Percentiles rank a stretch among this genome's conserved stretches.
phyloP scores from a whole-genome alignment of 2,113 vertebrate genomes.

The Tinamus guttatus region DNA sequence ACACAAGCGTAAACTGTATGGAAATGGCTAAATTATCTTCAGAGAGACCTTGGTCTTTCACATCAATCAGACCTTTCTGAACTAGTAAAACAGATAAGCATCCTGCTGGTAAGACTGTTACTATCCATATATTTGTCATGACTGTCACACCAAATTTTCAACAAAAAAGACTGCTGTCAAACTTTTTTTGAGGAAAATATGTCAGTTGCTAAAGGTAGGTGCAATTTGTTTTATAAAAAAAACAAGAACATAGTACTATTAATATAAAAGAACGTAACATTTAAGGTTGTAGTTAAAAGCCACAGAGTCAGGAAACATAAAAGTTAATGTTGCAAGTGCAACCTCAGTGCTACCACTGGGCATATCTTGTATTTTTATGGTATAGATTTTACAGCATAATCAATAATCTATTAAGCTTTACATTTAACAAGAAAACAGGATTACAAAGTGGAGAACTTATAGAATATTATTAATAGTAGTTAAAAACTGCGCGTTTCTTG shows the following conservation, averaged over 20 bases:
- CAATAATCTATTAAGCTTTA: slow-evolving; percentile 60
- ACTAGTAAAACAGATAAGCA: slow-evolving; percentile 83
- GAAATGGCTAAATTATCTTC: slow-evolving; percentile 87
- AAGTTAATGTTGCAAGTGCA: slow-evolving; percentile 11
- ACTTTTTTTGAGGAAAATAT: slow-evolving; percentile 65
- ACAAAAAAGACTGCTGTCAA: slow-evolving; percentile 66
- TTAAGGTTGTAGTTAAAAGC: slow-evolving; percentile 7
- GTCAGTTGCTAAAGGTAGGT: not conserved
- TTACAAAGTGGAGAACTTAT: not conserved
- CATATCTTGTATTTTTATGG: slow-evolving; percentile 43
- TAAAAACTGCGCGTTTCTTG: slow-evolving; percentile 31
- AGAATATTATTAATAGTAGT: not conserved
- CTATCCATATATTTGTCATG: slow-evolving; percentile 75
- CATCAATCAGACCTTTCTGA: slow-evolving; percentile 84
- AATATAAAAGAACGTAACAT: not conserved
- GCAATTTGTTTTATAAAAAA: slow-evolving; percentile 36
- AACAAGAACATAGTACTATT: not conserved
- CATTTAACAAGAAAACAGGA: slow-evolving; percentile 12
- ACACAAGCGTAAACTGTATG: slow-evolving; percentile 86
- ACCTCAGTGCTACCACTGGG: not conserved
- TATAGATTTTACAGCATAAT: slow-evolving; percentile 41
- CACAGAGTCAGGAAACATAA: slow-evolving; percentile 44
- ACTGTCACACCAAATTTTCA: slow-evolving; percentile 76
- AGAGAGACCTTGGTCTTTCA: slow-evolving; percentile 80
- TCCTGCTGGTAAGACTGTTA: slow-evolving; percentile 77